Evolutionary conservation across 2,888 invertebrate species (phyloP), one percentile per base, ranked within the genome.

Genomic region (Spilarctia lutea): DNA sequence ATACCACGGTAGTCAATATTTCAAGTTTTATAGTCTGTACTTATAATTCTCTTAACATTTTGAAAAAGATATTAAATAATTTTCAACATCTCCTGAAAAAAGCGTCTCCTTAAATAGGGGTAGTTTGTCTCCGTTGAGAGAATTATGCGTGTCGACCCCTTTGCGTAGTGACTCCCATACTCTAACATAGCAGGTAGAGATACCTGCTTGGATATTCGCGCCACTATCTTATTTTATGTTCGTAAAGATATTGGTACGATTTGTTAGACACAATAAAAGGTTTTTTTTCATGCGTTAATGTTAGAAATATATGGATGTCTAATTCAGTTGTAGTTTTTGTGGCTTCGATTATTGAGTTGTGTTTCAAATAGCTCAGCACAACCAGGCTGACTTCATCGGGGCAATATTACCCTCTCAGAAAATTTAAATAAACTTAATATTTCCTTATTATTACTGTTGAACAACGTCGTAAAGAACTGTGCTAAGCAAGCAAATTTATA

Each of bases 71-170:
- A 56, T 56, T 0, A 10, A 56, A 56, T 16, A 60, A 60, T 16
- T 10, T 35, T 67, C 27, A 35, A 73, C 66, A 66, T 74, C 74
- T 69, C 30, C 39, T 68, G 56, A 71, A 66, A n/a, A 45, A 16
- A 39, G 56, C 76, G 74, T 76, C 68, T 71, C 81, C 83, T 83
- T 83, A 84, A 84, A 75, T 72, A 71, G 48, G 74, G 78, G 76
- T 79, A 79, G 79, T 83, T 83, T 84, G 81, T 83, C 85, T 84
- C 79, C 72, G 69, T 68, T 30, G 60, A 48, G 76, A 83, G 85
- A 84, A 84, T 84, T 84, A 83, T 83, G 77, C 79, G 75, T 77
- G 73, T 78, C 75, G 81, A 83, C 83, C 84, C 79, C 76, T 77
- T 73, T 77, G 71, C 78, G 73, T 72, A 79, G 63, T 73, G 82